Percentiles rank a stretch among this genome's conserved stretches.
Conservation (phyloP, 2,113 vertebrate species). For the Odocoileus hemionus region DNA sequence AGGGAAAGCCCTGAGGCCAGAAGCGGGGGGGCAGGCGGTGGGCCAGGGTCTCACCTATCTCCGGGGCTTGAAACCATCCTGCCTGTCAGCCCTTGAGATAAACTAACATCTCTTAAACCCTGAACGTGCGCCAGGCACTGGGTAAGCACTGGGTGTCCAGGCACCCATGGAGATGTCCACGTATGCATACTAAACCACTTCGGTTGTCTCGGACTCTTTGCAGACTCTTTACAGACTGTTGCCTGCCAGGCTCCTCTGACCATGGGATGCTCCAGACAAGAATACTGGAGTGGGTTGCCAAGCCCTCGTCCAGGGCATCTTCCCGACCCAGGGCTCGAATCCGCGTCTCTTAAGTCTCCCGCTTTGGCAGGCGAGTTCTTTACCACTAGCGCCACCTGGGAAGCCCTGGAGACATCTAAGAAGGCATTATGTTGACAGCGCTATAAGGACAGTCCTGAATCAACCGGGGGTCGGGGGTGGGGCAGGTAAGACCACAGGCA, state of each 20-base stretch:
- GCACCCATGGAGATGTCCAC: not conserved
- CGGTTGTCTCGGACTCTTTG: not conserved
- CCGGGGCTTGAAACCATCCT: not conserved
- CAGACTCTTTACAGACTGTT: not conserved
- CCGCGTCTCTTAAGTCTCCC: not conserved
- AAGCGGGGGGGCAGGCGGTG: not conserved
- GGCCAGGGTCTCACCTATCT: not conserved
- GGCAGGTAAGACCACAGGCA: not conserved
- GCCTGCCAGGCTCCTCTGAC: not conserved
- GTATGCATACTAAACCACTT: not conserved
- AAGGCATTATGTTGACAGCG: fast-evolving
- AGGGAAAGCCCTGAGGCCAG: not conserved
- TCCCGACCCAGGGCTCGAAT: not conserved
- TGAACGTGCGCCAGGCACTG: fast-evolving
- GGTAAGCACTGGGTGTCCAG: fast-evolving
- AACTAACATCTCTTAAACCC: not conserved
- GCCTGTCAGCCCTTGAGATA: not conserved
- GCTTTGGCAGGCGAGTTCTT: not conserved
- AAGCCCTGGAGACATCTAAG: not conserved
- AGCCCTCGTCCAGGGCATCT: not conserved
- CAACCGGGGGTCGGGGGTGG: not conserved
- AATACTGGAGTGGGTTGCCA: not conserved
- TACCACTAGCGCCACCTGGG: not conserved
- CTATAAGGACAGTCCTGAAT: fast-evolving
- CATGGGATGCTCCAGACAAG: not conserved